Conservation (phyloP, 2,888 invertebrate genomes). For the Tachina lurida region DNA sequence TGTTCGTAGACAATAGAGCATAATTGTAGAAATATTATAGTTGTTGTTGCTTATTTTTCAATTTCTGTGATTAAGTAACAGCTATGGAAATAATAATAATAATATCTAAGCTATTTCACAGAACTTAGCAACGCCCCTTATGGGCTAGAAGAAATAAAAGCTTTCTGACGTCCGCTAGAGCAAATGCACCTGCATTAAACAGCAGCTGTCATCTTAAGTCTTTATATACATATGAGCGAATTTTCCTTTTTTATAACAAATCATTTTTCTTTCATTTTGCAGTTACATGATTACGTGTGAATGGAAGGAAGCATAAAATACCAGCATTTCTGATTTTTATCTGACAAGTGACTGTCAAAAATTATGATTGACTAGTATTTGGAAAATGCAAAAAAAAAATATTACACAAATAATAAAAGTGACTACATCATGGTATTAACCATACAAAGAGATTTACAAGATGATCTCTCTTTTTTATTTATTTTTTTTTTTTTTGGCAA, state of each 20-base stretch:
- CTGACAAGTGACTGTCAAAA: conserved; percentile 63
- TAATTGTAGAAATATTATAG: too few relatives aligned
- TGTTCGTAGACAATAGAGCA: too few relatives aligned
- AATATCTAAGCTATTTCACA: background rate
- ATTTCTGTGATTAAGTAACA: too few relatives aligned
- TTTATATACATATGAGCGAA: conserved; percentile 39
- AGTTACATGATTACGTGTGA: conserved; percentile 7
- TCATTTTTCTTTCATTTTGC: conserved; percentile 4
- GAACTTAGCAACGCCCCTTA: background rate
- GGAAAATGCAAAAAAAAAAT: conserved; percentile 25
- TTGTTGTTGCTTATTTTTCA: too few relatives aligned
- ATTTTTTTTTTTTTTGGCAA: too few relatives aligned
- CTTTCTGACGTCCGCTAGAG: background rate
- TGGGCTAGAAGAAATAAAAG: background rate
- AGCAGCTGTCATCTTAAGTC: conserved; percentile 60
- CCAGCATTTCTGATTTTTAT: conserved; percentile 52
- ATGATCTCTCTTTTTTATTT: conserved; percentile 14
- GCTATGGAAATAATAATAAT: too few relatives aligned
- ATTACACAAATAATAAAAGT: conserved; percentile 19
- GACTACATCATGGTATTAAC: conserved; percentile 27
- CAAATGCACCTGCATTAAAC: conserved; percentile 10
- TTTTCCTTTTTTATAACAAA: conserved; percentile 23
- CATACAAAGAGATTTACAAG: conserved; percentile 33
- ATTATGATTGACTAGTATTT: conserved; percentile 55
- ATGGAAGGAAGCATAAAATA: conserved; percentile 23